A percentile compares a stretch with the other conserved stretches of the same genome.
Evolutionary conservation across 2,888 invertebrate genomes (phyloP).

Genomic region (Cheilosia grossa): DNA sequence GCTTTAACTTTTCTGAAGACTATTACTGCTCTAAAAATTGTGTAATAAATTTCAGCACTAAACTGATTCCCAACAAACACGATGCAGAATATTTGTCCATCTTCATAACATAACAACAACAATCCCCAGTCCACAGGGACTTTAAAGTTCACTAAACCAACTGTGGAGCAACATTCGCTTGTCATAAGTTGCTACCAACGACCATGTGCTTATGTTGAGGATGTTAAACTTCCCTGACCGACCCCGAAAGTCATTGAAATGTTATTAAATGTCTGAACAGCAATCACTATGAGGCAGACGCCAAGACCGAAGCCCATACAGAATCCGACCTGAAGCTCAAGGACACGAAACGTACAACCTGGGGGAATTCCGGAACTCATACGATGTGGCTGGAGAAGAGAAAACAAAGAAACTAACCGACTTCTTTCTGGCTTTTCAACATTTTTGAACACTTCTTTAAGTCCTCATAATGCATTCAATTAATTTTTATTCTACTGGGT

Average conservation of each 20-base stretch:
- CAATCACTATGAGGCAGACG: slow-evolving; percentile 40
- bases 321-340: not conserved
- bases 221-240: slow-evolving; percentile 1
- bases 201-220: not conserved
- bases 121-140: too few species aligned
- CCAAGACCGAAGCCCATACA: slow-evolving; percentile 2
- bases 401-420: not conserved
- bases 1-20: too few species aligned
- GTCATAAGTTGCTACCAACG: not conserved
- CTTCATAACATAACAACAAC: too few species aligned
- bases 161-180: too few species aligned
- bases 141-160: not conserved
- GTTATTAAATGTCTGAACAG: slow-evolving; percentile 40
- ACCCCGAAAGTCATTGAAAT: not conserved
- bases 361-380: slow-evolving; percentile 18
- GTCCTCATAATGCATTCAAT: slow-evolving; percentile 38
- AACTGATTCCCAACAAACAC: too few species aligned
- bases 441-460: slow-evolving; percentile 34
- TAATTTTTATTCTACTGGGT: not conserved
- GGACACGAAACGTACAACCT: not conserved
- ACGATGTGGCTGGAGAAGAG: not conserved
- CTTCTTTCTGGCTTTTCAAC: slow-evolving; percentile 14
- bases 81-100: too few species aligned
- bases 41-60: too few species aligned
- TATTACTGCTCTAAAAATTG: too few species aligned